Evolutionary conservation across 2,797 vertebrate species (phyloP), one percentile per base, ranked within the genome.

Genomic region (Pristis pectinata): DNA sequence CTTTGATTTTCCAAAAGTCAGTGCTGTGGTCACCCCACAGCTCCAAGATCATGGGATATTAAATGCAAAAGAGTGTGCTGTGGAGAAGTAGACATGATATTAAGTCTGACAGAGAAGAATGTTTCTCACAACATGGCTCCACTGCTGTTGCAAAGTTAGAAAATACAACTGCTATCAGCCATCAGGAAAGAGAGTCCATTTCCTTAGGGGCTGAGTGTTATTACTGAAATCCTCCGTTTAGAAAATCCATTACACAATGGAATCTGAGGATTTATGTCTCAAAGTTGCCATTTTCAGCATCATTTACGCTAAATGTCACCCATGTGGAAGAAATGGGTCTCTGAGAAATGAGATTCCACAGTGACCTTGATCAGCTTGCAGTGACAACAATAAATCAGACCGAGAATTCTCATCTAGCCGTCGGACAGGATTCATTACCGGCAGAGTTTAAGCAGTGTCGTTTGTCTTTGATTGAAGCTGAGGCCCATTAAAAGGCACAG

Each of bases 311-410:
- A 64, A 95, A 93, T 80, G 95, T 7, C 79, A 94, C 1, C 44
- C 76, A 76, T 95, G 95, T 95, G 95, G 95, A 96, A 96, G 83
- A 95, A 95, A 95, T 95, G 95, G 94, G 94, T 93, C 95, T 5
- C 24, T 96, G 96, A 96, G 96, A 96, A 97, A 97, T 97, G 96
- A 97, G 96, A 96, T 95, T 95, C 96, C 96, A 95, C 34, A 89
- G 95, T 96, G 95, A 96, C 96, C 96, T 96, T 96, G 97, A 96
- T 97, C 96, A 96, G 95, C 95, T 67, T 95, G 94, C 94, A 89
- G 96, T 95, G 95, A 95, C 96, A 96, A 95, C 96, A 96, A 95
- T 97, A 97, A 97, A 97, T 96, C 96, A 96, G 95, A 67, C 95
- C 95, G 95, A 95, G 96, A 96, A 96, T 95, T 95, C 96, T 95